phyloP scores from a whole-genome alignment of 2,113 vertebrate species.

The Isurus oxyrinchus region DNA sequence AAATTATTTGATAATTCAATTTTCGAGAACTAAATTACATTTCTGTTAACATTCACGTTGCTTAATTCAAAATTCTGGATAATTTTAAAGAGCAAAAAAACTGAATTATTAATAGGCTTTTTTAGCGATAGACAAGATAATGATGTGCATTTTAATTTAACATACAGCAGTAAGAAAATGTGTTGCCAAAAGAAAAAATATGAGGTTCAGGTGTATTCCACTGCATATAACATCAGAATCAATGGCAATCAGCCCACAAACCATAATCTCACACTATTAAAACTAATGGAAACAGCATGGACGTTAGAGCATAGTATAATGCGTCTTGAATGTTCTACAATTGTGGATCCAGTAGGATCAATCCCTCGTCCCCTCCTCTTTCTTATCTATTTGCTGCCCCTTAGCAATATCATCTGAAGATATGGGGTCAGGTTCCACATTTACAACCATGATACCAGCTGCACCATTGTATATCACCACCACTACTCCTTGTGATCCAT shows the following conservation, averaged over 20 bases:
- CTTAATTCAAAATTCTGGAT: background rate
- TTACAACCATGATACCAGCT: background rate
- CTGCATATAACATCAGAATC: background rate
- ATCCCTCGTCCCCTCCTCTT: background rate
- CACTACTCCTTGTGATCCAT: background rate
- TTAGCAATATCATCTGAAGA: background rate
- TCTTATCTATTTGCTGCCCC: background rate
- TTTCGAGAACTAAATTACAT: background rate
- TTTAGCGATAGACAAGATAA: background rate
- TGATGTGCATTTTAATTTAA: background rate
- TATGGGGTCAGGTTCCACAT: background rate
- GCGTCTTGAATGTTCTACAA: background rate
- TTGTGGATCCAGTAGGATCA: background rate
- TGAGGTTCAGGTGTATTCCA: background rate
- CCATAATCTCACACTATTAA: background rate
- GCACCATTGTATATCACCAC: background rate
- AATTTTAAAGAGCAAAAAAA: background rate
- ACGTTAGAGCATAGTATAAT: background rate
- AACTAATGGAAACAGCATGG: background rate
- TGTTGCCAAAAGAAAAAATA: background rate
- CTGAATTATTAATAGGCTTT: background rate
- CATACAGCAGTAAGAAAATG: background rate
- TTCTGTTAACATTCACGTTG: background rate
- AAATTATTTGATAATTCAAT: background rate
- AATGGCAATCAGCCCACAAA: background rate